Conservation (phyloP, 1,140 invertebrate genomes). For the Drosophila dunni region DNA sequence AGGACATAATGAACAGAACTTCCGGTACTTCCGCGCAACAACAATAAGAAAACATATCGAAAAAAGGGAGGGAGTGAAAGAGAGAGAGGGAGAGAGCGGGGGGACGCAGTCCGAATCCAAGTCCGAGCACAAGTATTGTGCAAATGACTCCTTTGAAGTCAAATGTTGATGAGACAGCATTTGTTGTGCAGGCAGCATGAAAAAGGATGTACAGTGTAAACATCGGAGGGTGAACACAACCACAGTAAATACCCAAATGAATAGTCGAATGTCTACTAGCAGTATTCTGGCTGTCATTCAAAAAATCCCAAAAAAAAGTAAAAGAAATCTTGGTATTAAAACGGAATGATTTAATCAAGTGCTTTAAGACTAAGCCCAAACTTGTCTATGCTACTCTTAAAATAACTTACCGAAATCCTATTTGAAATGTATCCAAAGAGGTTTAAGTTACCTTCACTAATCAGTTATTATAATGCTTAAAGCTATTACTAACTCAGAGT, state of each 20-base stretch:
- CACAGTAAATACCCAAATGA: slow-evolving; percentile 26
- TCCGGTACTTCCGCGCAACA: slow-evolving; percentile 57
- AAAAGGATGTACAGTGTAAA: slow-evolving; percentile 63
- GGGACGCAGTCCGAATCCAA: too few relatives aligned
- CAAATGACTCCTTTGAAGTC: slow-evolving; percentile 79
- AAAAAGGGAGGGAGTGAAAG: neutral
- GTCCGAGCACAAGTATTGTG: slow-evolving; percentile 50
- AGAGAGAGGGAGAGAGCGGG: too few relatives aligned
- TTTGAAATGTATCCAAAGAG: too few relatives aligned
- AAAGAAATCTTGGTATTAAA: slow-evolving; percentile 2
- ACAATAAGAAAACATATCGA: slow-evolving; percentile 27
- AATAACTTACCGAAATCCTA: too few relatives aligned
- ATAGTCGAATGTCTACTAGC: slow-evolving; percentile 21
- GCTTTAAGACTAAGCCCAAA: too few relatives aligned
- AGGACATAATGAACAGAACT: slow-evolving; percentile 78
- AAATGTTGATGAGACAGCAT: slow-evolving; percentile 76
- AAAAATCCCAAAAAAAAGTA: neutral
- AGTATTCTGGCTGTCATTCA: slow-evolving; percentile 21
- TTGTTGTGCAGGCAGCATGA: slow-evolving; percentile 67
- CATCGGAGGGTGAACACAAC: slow-evolving; percentile 19
- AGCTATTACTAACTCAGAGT: too few relatives aligned
- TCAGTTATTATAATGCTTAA: too few relatives aligned
- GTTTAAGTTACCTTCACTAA: too few relatives aligned
- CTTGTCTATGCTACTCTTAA: too few relatives aligned
- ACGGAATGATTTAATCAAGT: too few relatives aligned